phyloP scores from a whole-genome alignment of 2,797 vertebrate species.

The Ceryle rudis region DNA sequence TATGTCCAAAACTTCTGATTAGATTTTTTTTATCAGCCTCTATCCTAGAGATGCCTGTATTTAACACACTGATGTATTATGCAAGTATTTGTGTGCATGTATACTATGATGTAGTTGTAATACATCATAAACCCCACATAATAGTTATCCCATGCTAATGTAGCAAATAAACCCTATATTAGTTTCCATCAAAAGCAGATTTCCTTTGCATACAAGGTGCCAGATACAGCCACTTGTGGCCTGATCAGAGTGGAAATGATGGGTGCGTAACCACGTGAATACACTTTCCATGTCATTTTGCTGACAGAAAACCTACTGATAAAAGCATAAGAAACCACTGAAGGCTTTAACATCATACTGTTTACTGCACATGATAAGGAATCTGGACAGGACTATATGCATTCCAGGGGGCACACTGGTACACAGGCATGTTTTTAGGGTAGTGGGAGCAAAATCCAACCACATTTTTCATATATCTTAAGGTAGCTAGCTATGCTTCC shows the following conservation, averaged over 20 bases:
- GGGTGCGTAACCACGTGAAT: neutral
- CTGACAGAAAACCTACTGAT: constrained; percentile 4
- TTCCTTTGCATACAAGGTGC: neutral
- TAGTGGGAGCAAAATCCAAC: neutral
- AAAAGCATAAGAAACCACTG: neutral
- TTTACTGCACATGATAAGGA: neutral
- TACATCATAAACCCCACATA: neutral
- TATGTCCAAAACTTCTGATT: neutral
- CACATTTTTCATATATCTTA: neutral
- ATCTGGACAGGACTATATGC: neutral
- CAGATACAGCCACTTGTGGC: neutral
- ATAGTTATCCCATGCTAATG: constrained; percentile 46
- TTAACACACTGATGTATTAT: neutral
- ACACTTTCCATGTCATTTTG: neutral
- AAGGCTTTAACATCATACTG: neutral
- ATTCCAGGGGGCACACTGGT: neutral
- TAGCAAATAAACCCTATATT: neutral
- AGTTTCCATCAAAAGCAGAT: constrained; percentile 8
- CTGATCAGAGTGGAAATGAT: neutral
- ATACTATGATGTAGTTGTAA: neutral
- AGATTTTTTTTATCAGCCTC: neutral
- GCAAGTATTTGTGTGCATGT: neutral
- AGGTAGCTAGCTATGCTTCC: neutral
- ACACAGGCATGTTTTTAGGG: neutral
- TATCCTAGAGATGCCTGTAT: neutral